Conservation (phyloP, 2,888 invertebrate species). For the Xestoiulus laeticollis region DNA sequence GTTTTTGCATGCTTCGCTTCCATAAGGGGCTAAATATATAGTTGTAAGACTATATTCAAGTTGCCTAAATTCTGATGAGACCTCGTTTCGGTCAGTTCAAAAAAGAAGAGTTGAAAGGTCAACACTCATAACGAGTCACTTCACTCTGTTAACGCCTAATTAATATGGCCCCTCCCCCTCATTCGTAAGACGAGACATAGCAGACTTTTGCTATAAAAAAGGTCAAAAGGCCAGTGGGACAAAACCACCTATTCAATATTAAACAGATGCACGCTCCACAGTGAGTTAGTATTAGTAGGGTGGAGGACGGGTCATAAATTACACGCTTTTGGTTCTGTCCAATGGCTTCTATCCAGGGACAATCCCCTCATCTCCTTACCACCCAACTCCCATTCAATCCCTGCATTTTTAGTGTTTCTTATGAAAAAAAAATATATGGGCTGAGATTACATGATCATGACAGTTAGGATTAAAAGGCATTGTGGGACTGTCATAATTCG, state of each 20-base stretch:
- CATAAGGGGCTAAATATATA: too few species aligned
- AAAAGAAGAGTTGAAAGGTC: background rate
- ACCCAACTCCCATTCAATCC: background rate
- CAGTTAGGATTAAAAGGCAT: background rate
- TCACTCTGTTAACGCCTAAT: background rate
- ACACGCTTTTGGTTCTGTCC: conserved; percentile 1
- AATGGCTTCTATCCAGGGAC: background rate
- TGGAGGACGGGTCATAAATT: background rate
- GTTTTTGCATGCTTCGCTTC: too few species aligned
- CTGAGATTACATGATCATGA: background rate
- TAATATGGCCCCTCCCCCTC: background rate
- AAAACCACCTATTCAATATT: conserved; percentile 3
- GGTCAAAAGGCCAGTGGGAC: background rate
- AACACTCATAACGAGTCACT: background rate
- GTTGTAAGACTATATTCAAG: background rate
- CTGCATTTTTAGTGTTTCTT: background rate
- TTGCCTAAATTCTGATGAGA: background rate
- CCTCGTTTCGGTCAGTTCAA: background rate
- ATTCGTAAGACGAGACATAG: background rate
- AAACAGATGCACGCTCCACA: background rate
- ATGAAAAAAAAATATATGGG: background rate
- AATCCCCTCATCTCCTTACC: background rate
- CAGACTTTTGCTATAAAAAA: background rate
- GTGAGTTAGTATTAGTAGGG: background rate
- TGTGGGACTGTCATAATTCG: background rate